Base-by-base conservation (phyloP, 2,113 vertebrate genomes). In the Falcunculus frontatus region DNA sequence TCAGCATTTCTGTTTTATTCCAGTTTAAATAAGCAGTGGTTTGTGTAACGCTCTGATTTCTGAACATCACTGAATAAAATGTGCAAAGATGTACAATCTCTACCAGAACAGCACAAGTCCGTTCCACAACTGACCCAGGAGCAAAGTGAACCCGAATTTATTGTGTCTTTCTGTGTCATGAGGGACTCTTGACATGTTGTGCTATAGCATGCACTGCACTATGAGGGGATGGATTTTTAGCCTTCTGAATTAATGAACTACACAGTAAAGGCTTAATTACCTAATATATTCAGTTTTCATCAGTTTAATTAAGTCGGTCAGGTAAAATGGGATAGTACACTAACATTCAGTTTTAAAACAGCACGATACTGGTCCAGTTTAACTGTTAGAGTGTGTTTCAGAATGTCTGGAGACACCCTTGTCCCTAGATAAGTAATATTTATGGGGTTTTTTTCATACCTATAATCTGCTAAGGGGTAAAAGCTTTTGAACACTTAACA, bases 11-110 rank as follows among this genome's bases (percentile, higher is more conserved):
- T 79, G 67, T 55, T 95, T 90, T 37, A 56, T 56, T 85, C 84
- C 79, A n/a, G 67, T 86, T 93, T 95, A 96, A 96, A 80, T 77
- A 96, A 84, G 89, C 93, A 93, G 90, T 95, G 90, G 77, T 94
- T 97, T 94, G 89, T 94, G 85, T 85, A 92, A 95, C 1, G 16
- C 94, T 96, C 92, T 21, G 20, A 95, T 63, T 90, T 91, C 91
- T 33, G 25, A 93, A 87, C 80, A 91, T 92, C 94, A 84, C 90
- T 60, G 56, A 95, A 81, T 87, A 67, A 84, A 95, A 76, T 23
- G 81, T 95, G 88, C 95, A 96, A 92, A 96, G 81, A 83, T 73
- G 35, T 74, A 93, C 59, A 90, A 88, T 91, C 76, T 91, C 83
- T 72, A 84, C 84, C 49, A 53, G 75, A 81, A 65, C 52, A 72